These are phyloP conservation scores for Hymenochirus boettgeri DNA, from an alignment of 2,113 vertebrate species.

Conservation along the genomic window DNA sequence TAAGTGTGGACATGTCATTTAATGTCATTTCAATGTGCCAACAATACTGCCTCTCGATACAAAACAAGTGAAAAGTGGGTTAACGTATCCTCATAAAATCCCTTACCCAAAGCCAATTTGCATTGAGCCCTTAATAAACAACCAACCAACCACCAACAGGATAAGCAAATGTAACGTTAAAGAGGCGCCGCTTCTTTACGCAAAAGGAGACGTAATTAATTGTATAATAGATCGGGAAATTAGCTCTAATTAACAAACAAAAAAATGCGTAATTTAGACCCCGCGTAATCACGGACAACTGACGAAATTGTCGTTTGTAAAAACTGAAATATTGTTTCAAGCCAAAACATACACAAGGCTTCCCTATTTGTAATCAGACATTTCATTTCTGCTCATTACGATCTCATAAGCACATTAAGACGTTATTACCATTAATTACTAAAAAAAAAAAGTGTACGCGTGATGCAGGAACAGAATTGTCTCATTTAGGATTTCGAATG, in stretches of 20 bases:
- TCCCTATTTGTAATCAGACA: constrained; percentile 83
- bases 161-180: not conserved
- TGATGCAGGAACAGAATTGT: constrained; percentile 73
- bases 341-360: constrained; percentile 78
- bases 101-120: no score
- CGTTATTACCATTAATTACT: constrained; percentile 86
- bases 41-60: no score
- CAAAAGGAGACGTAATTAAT: not conserved
- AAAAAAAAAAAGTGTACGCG: constrained; percentile 76
- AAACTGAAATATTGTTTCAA: constrained; percentile 74
- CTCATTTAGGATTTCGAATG: constrained; percentile 74
- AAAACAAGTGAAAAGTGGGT: no score
- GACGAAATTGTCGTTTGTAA: constrained; percentile 78
- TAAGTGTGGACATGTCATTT: no score
- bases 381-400: constrained; percentile 84
- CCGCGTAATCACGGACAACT: constrained; percentile 72
- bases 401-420: constrained; percentile 85
- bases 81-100: no score
- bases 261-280: no score
- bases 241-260: constrained; percentile 69
- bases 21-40: no score
- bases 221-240: constrained; percentile 10
- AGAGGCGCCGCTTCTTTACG: not conserved
- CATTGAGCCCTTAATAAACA: no score
- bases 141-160: not conserved